Evolutionary conservation across 2,113 vertebrate genomes (phyloP).

Genomic region (Ceyx margarethae): DNA sequence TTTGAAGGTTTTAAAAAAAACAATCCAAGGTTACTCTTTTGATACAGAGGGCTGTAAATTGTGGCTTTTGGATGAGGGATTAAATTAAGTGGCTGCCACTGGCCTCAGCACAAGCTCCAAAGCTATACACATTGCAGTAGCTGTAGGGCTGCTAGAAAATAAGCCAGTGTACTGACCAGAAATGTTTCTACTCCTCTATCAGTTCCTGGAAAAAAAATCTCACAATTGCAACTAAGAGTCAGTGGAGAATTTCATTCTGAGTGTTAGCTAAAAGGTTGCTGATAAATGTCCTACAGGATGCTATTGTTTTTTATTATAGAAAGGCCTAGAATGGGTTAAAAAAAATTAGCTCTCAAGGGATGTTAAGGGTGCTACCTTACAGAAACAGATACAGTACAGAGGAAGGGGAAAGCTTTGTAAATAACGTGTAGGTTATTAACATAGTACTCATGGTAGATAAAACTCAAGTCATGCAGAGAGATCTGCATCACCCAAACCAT

Average conservation of each 20-base stretch:
- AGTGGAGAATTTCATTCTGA: constrained; percentile 39
- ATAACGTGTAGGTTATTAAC: not conserved
- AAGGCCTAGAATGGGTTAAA: constrained; percentile 8
- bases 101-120: not conserved
- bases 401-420: not conserved
- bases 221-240: not conserved
- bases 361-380: not conserved
- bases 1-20: not conserved
- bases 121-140: not conserved
- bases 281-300: constrained; percentile 51
- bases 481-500: not conserved
- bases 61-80: not conserved
- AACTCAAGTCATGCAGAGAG: not conserved
- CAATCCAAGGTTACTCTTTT: not conserved
- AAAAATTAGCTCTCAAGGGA: constrained; percentile 4
- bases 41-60: not conserved
- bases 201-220: constrained; percentile 16
- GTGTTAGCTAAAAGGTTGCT: constrained; percentile 39
- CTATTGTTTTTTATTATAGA: constrained; percentile 39
- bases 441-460: not conserved
- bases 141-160: not conserved
- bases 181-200: not conserved
- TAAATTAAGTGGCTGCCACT: not conserved
- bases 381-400: not conserved
- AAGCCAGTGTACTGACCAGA: not conserved